Base-by-base conservation (phyloP, 1,140 invertebrate genomes). In the Gonatopus flavifemur region DNA sequence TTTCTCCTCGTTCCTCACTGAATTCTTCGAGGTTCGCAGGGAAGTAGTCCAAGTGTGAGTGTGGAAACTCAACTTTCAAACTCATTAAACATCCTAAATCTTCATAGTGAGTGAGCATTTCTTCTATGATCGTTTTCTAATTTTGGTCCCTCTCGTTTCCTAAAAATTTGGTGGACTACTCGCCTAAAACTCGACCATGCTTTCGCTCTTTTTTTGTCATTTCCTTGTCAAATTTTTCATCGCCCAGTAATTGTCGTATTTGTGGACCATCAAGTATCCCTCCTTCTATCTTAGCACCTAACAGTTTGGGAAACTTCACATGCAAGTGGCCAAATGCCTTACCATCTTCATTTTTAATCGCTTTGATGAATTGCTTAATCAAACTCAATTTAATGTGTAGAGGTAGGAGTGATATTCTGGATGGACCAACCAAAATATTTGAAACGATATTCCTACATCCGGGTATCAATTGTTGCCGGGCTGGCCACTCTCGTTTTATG, bases 111-210 rank as follows among this genome's bases (percentile, higher is more conserved):
- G 1, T 30, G 3, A 55, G 13, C 36, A 54, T 33, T 21, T 49
- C 45, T 15, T 35, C 19, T 16, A 63, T 47, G 20, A 54, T 36
- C 2, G 15, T 21, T 28, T 55, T 57, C 30, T 60, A 54, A 35
- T 61, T 37, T n/a, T 22, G 19, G 38, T 20, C 15, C 30, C 28
- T 52, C 5, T 47, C 5, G 20, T 51, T 51, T 19, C 49, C 49
- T 13, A 51, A 19, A 46, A 47, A 44, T 2, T 22, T n/a, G 21
- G 7, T 49, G 28, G 12, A 49, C 22, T 12, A 52, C 49, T 19
- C 24, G 19, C 24, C 10, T 19, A 24, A 52, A 52, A 35, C 28
- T 19, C 16, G 12, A 18, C 49, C 42, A 52, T 15, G 49, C 49
- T 6, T 5, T 4, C 15, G n/a, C n/a, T 13, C 15, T 15, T 33